Evolutionary conservation across 2,113 vertebrate species (phyloP).

Genomic region (Xenotilapia leptura): DNA sequence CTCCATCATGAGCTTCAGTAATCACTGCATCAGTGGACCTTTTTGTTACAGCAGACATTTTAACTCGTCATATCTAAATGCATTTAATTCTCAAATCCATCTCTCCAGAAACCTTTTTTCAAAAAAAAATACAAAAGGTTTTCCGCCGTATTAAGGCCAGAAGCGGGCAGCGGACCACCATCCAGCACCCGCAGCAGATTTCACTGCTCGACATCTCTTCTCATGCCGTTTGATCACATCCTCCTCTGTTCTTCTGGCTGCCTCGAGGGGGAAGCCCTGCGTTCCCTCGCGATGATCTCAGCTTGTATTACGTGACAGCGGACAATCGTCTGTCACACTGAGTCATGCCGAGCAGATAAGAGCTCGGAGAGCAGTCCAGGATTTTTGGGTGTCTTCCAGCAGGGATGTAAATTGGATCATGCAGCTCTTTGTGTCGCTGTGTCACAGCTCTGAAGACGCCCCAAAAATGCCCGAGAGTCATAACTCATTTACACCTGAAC

Average conservation of each 20-base stretch:
- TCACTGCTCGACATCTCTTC: not conserved
- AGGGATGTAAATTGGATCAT: not conserved
- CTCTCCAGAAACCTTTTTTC: not conserved
- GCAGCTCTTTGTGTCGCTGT: not conserved
- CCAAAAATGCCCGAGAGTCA: not conserved
- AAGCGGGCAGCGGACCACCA: not conserved
- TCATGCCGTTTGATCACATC: conserved; percentile 6
- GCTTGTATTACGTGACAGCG: conserved; percentile 32
- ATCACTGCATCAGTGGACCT: not conserved
- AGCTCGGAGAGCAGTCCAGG: not conserved
- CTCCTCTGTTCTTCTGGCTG: not conserved
- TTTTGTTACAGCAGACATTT: not conserved
- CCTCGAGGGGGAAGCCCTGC: not conserved
- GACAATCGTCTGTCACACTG: conserved; percentile 6
- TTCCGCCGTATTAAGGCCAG: not conserved
- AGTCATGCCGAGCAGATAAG: not conserved
- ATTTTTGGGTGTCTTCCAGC: not conserved
- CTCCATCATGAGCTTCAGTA: not conserved
- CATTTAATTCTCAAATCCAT: not conserved
- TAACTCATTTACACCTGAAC: not conserved
- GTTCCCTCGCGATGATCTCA: conserved; percentile 24
- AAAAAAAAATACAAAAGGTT: not conserved
- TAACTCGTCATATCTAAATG: not conserved
- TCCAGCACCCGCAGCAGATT: not conserved
- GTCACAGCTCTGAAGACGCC: not conserved